phyloP scores from a whole-genome alignment of 2,113 vertebrate species.

The Chroicocephalus ridibundus region DNA sequence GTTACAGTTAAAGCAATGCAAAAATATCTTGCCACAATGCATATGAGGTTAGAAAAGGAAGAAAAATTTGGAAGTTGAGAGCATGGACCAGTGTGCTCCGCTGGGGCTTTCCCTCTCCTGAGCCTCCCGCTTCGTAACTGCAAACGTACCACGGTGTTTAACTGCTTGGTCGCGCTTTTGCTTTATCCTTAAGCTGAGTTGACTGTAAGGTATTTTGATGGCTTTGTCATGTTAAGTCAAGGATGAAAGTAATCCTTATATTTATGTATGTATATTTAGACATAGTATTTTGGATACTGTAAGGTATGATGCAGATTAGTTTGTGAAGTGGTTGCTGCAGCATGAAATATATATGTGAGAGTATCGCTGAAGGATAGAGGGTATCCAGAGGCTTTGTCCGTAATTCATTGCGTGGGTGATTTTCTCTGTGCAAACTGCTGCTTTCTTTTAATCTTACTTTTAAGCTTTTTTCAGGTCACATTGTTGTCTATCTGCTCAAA shows the following conservation, averaged over 20 bases:
- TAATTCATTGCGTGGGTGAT: not conserved
- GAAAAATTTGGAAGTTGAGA: not conserved
- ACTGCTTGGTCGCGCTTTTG: not conserved
- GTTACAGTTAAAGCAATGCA: not conserved
- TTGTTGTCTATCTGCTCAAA: not conserved
- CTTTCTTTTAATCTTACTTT: not conserved
- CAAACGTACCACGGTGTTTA: not conserved
- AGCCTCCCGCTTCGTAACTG: not conserved
- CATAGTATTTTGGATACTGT: not conserved
- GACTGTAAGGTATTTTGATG: not conserved
- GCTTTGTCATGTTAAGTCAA: conserved; percentile 8
- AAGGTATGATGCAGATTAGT: not conserved
- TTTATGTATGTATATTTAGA: not conserved
- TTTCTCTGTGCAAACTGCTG: not conserved
- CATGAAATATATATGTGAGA: not conserved
- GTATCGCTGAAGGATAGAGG: not conserved
- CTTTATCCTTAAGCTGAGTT: not conserved
- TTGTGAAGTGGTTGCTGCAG: not conserved
- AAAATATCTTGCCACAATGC: not conserved
- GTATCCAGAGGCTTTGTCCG: not conserved
- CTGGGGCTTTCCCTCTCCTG: not conserved
- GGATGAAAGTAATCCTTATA: not conserved
- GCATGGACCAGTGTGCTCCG: rapidly evolving
- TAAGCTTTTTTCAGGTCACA: not conserved
- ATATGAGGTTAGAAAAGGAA: not conserved